These are phyloP conservation scores for Brachionichthys hirsutus DNA, from an alignment of 2,113 vertebrate species.

Conservation along the genomic window DNA sequence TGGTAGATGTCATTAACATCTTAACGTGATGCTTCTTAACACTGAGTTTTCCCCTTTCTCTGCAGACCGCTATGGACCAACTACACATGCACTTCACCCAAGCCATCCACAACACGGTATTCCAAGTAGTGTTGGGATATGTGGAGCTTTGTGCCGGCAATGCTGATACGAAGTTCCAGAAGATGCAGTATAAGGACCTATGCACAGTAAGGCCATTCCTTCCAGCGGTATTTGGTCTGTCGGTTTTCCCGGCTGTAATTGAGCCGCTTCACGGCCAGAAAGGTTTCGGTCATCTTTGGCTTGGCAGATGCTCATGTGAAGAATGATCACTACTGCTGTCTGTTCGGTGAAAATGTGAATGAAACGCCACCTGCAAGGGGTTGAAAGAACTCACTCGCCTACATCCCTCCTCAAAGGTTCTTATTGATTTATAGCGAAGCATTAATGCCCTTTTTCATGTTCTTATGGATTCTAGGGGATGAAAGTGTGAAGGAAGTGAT, in stretches of 20 bases:
- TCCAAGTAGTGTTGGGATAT: constrained; percentile 97
- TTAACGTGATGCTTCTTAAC: constrained; percentile 27
- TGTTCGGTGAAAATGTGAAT: constrained; percentile 4
- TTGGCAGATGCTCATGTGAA: not conserved
- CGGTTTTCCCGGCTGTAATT: not conserved
- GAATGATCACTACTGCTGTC: not conserved
- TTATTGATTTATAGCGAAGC: constrained; percentile 18
- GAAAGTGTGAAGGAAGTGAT: constrained; percentile 3
- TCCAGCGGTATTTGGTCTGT: not conserved
- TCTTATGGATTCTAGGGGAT: constrained; percentile 10
- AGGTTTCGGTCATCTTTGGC: constrained; percentile 1
- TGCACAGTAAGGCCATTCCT: constrained; percentile 83
- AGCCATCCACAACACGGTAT: constrained; percentile 98
- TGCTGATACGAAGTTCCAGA: constrained; percentile 98
- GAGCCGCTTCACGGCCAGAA: not conserved
- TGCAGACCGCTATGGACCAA: constrained; percentile 98
- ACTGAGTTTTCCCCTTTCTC: constrained; percentile 37
- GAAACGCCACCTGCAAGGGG: not conserved
- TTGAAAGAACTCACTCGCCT: not conserved
- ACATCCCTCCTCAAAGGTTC: not conserved
- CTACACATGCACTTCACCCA: constrained; percentile 99
- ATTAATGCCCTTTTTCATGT: constrained; percentile 30
- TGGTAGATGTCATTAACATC: constrained; percentile 21
- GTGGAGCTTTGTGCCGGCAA: constrained; percentile 97
- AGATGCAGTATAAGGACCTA: constrained; percentile 97